phyloP scores from a whole-genome alignment of 2,113 vertebrate genomes.

The Physeter macrocephalus region DNA sequence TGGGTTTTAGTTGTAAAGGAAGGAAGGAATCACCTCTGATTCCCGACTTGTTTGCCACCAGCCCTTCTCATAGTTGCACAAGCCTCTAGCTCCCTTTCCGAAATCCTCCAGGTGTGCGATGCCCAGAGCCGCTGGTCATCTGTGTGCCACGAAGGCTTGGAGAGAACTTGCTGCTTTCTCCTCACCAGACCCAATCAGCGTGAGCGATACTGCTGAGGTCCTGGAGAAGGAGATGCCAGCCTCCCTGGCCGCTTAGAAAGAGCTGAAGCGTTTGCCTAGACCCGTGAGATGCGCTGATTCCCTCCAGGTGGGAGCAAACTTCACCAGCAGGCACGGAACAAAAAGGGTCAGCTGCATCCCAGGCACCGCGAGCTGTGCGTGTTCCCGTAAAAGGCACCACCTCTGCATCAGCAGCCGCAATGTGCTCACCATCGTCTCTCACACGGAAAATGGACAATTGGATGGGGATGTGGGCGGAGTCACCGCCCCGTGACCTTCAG shows the following conservation, averaged over 20 bases:
- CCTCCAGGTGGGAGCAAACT: not conserved
- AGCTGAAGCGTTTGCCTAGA: not conserved
- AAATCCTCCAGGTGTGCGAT: not conserved
- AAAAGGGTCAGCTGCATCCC: not conserved
- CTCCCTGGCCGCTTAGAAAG: not conserved
- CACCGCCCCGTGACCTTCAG: accelerated
- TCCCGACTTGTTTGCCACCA: not conserved
- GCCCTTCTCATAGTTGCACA: accelerated
- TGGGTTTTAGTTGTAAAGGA: not conserved
- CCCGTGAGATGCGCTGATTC: not conserved
- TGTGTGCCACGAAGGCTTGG: not conserved
- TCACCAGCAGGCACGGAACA: not conserved
- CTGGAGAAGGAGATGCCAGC: not conserved
- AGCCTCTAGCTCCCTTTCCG: not conserved
- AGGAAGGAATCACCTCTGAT: too few species aligned
- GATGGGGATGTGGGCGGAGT: not conserved
- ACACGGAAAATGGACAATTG: not conserved
- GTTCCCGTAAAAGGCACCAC: accelerated
- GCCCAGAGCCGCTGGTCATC: not conserved
- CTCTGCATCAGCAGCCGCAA: accelerated
- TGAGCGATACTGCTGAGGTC: accelerated
- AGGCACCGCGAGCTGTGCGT: accelerated
- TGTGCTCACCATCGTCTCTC: accelerated
- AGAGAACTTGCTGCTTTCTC: not conserved
- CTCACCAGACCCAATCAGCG: not conserved